These are phyloP conservation scores for Petroica traversi DNA, from an alignment of 2,113 vertebrate species.

Conservation along the genomic window DNA sequence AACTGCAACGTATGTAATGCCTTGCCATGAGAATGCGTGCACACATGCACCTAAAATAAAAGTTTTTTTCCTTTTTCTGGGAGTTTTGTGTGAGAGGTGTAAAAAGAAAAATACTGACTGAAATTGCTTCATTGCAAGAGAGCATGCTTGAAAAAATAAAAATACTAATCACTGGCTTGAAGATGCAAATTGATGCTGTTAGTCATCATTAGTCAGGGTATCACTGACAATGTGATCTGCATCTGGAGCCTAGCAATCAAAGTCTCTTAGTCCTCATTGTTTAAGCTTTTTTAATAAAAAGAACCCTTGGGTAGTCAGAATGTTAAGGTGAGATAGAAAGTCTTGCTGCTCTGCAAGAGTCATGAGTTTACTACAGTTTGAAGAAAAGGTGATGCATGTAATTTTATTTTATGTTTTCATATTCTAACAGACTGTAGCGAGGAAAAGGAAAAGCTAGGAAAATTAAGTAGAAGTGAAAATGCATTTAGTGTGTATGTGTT, in stretches of 20 bases:
- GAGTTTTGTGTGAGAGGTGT: neutral
- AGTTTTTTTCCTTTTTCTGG: neutral
- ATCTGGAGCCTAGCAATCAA: neutral
- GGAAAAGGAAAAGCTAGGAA: neutral
- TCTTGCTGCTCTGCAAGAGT: neutral
- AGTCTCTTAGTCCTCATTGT: neutral
- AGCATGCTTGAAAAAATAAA: neutral
- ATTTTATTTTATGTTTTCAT: neutral
- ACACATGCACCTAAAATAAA: neutral
- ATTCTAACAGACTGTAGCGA: neutral
- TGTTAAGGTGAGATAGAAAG: neutral
- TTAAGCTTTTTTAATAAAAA: neutral
- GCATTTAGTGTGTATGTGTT: neutral
- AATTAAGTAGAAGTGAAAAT: neutral
- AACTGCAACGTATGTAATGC: fast-evolving
- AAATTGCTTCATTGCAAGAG: neutral
- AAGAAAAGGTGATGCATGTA: neutral
- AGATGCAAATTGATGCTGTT: neutral
- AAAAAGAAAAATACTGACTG: neutral
- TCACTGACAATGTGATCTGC: neutral
- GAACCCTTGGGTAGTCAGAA: neutral
- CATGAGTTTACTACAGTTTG: neutral
- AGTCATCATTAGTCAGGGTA: neutral
- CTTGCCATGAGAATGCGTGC: fast-evolving
- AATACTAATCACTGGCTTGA: neutral